phyloP scores from a whole-genome alignment of 2,888 invertebrate species.

The Tetrapedia diversipes region DNA sequence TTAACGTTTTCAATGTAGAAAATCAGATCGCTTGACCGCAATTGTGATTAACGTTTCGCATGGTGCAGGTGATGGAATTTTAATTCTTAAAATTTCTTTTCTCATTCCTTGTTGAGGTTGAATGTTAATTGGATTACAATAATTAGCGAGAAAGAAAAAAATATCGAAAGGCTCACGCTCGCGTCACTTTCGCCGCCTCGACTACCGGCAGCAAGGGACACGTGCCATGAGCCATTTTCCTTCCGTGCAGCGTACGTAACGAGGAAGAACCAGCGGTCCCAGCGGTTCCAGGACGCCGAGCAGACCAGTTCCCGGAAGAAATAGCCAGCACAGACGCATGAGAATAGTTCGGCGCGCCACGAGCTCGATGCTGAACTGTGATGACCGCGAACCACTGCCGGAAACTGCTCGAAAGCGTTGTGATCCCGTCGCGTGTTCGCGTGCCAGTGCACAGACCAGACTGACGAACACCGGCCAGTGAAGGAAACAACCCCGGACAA shows the following conservation, averaged over 20 bases:
- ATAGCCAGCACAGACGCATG: constrained; percentile 1
- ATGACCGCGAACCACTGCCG: constrained; percentile 41
- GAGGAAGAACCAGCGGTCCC: constrained; percentile 28
- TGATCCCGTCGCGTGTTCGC: constrained; percentile 24
- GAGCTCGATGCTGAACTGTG: constrained; percentile 57
- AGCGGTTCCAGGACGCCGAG: constrained; percentile 6
- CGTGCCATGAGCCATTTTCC: constrained; percentile 41
- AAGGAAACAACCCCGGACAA: constrained; percentile 2
- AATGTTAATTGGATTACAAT: too few species aligned
- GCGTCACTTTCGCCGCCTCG: constrained; percentile 10
- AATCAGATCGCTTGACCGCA: too few species aligned
- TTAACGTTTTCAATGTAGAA: too few species aligned
- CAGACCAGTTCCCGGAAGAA: constrained; percentile 8
- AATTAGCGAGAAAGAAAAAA: too few species aligned
- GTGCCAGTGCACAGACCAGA: constrained; percentile 31
- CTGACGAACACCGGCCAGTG: constrained; percentile 23
- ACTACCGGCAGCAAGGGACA: constrained; percentile 3
- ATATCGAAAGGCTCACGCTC: constrained; percentile 23
- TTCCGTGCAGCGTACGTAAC: constrained; percentile 50
- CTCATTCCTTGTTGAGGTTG: too few species aligned
- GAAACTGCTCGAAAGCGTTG: constrained; percentile 29
- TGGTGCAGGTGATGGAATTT: too few species aligned
- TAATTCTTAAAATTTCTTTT: too few species aligned
- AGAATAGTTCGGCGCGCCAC: background rate
- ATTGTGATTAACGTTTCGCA: too few species aligned